A percentile compares a stretch with the other conserved stretches of the same genome.
These are phyloP conservation scores for Caenorhabditis sinica DNA, from an alignment of 2,888 invertebrate genomes.

Conservation along the genomic window DNA sequence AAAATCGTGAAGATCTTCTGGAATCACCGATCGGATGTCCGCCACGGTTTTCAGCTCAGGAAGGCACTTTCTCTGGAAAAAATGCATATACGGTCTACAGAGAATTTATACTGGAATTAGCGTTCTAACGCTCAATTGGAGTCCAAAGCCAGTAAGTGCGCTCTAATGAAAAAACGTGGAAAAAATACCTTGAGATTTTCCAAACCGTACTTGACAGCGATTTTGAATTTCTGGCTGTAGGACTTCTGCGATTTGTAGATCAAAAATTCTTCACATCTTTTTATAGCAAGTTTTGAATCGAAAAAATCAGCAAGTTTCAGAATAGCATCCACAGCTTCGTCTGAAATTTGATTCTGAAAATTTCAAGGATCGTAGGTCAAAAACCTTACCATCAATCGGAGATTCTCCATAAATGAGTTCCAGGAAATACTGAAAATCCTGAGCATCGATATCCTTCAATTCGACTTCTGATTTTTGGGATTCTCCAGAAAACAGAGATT, in stretches of 20 bases:
- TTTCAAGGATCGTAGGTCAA: no score
- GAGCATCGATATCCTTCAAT: no score
- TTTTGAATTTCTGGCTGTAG: background rate
- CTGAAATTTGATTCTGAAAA: no score
- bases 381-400: background rate
- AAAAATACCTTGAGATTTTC: background rate
- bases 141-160: no score
- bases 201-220: background rate
- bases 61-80: background rate
- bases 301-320: conserved; percentile 7
- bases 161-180: no score
- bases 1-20: background rate
- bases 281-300: background rate
- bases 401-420: no score
- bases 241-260: background rate
- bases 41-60: background rate
- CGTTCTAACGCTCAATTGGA: no score
- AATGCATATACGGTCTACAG: no score
- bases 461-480: no score
- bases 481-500: no score
- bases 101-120: no score
- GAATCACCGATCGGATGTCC: background rate
- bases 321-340: background rate
- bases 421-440: no score
- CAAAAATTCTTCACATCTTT: conserved; percentile 5